Evolutionary conservation across 2,797 vertebrate genomes (phyloP).

Genomic region (Gambelia wislizenii): DNA sequence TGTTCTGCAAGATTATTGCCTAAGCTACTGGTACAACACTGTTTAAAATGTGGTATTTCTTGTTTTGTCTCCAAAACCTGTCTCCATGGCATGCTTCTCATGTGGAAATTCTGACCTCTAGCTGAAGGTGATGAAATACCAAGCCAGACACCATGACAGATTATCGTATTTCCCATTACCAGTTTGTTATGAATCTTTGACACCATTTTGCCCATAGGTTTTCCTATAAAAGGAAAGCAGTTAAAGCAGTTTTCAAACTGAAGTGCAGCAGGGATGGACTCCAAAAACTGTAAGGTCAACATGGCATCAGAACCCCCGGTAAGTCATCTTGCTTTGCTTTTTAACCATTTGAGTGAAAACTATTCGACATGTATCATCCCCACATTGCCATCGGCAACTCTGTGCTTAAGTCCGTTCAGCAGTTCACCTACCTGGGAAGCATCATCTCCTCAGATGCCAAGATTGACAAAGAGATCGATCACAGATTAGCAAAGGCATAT

Average conservation of each 20-base stretch:
- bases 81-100: not conserved
- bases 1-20: not conserved
- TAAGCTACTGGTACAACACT: not conserved
- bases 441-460: too few species aligned
- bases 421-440: too few species aligned
- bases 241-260: not conserved
- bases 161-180: not conserved
- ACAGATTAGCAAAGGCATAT: too few species aligned
- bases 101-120: not conserved
- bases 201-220: not conserved
- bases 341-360: not conserved
- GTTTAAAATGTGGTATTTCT: slow-evolving; percentile 17
- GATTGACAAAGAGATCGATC: too few species aligned
- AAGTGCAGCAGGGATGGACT: not conserved
- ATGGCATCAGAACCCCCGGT: not conserved
- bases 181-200: not conserved
- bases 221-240: not conserved
- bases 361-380: too few species aligned
- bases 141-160: not conserved
- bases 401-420: too few species aligned
- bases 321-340: not conserved
- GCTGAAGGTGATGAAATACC: not conserved
- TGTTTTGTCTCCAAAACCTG: not conserved
- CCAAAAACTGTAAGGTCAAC: not conserved
- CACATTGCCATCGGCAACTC: too few species aligned